These are phyloP conservation scores for Hypanus sabinus DNA, from an alignment of 2,113 vertebrate genomes.

Conservation along the genomic window DNA sequence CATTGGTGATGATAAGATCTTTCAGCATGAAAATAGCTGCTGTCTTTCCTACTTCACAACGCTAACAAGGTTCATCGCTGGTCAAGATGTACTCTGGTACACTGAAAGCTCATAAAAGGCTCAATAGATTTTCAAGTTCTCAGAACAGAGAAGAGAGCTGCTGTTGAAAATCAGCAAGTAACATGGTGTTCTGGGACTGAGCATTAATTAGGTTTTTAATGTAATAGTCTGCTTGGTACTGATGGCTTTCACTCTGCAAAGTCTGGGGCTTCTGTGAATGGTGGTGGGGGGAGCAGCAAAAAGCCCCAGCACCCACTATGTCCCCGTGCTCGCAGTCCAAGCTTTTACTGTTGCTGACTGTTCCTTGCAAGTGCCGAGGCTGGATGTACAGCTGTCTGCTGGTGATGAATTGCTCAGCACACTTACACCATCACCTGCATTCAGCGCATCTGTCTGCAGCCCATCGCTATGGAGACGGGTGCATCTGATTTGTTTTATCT, in stretches of 20 bases:
- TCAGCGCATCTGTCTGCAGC: neutral
- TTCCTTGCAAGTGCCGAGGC: neutral
- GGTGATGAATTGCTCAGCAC: neutral
- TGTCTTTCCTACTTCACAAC: no score
- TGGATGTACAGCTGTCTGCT: neutral
- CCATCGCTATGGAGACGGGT: neutral
- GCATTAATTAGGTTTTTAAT: no score
- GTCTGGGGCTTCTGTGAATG: no score
- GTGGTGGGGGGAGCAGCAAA: neutral
- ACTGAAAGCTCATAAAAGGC: no score
- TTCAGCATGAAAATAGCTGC: no score
- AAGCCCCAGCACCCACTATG: neutral
- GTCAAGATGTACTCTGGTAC: no score
- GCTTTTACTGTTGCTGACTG: neutral
- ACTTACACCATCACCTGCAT: neutral
- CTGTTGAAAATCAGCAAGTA: neutral
- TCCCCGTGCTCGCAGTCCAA: neutral
- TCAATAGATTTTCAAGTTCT: no score
- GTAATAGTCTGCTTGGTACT: neutral
- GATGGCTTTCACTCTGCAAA: no score
- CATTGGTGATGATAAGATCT: no score
- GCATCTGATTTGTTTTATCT: neutral
- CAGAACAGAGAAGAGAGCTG: neutral
- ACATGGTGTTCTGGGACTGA: no score
- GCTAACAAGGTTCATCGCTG: no score